These are phyloP conservation scores for Anoplolepis gracilipes DNA, from an alignment of 1,140 invertebrate species.

Conservation along the genomic window DNA sequence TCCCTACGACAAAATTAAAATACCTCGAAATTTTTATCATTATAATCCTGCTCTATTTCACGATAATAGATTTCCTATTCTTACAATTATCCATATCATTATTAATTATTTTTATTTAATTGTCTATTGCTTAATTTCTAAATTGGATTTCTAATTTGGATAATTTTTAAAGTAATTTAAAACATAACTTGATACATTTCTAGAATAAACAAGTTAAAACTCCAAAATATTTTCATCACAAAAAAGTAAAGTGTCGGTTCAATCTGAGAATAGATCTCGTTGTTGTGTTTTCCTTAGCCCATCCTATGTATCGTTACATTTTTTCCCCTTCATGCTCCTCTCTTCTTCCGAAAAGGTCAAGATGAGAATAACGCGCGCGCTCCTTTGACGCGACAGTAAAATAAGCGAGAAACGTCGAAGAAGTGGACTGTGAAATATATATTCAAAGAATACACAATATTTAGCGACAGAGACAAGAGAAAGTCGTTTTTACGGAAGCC, in stretches of 20 bases:
- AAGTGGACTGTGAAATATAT: conserved; percentile 72
- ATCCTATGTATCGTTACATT: background rate
- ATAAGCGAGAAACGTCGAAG: conserved; percentile 50
- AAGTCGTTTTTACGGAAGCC: background rate
- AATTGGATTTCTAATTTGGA: too few species aligned
- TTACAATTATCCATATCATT: too few species aligned
- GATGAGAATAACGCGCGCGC: background rate
- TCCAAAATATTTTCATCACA: background rate
- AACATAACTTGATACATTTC: background rate
- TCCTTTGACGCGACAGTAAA: conserved; percentile 28
- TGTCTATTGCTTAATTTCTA: too few species aligned
- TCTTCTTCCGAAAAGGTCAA: background rate
- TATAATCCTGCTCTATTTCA: background rate
- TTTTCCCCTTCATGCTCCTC: background rate
- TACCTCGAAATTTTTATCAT: background rate
- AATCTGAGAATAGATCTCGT: background rate
- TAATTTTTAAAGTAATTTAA: background rate
- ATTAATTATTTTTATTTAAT: background rate
- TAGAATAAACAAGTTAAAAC: background rate
- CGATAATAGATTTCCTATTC: background rate
- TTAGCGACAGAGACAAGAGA: conserved; percentile 44
- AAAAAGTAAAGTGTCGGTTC: background rate
- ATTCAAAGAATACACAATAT: conserved; percentile 64
- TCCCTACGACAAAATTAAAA: background rate
- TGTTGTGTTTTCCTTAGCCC: background rate